These are phyloP conservation scores for Orgyia antiqua DNA, from an alignment of 2,888 invertebrate genomes.

Conservation along the genomic window DNA sequence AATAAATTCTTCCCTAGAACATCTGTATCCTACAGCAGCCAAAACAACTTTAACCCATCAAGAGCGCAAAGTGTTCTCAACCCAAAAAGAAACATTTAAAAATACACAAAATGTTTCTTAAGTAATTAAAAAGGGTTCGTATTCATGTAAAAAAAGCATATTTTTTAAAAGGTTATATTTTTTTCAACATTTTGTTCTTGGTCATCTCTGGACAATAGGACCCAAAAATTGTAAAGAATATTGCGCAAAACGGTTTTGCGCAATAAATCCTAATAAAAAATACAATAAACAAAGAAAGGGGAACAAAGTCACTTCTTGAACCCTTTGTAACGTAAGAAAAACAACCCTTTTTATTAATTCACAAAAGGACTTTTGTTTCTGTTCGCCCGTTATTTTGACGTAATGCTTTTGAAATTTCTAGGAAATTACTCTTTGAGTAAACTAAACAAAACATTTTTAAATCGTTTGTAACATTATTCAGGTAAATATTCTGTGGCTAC, in stretches of 20 bases:
- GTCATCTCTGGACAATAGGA: constrained; percentile 22
- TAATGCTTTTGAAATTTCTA: constrained; percentile 49
- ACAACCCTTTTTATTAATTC: constrained; percentile 67
- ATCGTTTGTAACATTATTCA: constrained; percentile 23
- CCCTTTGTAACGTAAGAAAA: constrained; percentile 65
- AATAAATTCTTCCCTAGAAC: too few relatives aligned
- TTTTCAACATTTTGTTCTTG: constrained; percentile 12
- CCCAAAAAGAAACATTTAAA: too few relatives aligned
- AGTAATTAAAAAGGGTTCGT: constrained; percentile 2
- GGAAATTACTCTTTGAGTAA: constrained; percentile 33
- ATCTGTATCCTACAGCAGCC: too few relatives aligned
- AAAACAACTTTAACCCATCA: too few relatives aligned
- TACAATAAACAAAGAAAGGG: constrained; percentile 59
- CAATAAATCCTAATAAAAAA: constrained; percentile 51
- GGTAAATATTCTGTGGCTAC: constrained; percentile 25
- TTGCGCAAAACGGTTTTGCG: constrained; percentile 52
- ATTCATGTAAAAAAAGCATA: constrained; percentile 7
- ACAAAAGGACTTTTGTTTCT: constrained; percentile 51
- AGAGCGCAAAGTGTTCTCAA: too few relatives aligned
- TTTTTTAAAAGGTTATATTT: constrained; percentile 10
- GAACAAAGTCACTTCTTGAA: constrained; percentile 61
- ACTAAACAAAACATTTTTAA: constrained; percentile 21
- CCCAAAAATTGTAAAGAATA: constrained; percentile 36
- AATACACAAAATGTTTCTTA: too few relatives aligned
- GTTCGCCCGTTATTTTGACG: constrained; percentile 59